Base-by-base conservation (phyloP, 2,113 vertebrate genomes). In the Pachyramphus minor region DNA sequence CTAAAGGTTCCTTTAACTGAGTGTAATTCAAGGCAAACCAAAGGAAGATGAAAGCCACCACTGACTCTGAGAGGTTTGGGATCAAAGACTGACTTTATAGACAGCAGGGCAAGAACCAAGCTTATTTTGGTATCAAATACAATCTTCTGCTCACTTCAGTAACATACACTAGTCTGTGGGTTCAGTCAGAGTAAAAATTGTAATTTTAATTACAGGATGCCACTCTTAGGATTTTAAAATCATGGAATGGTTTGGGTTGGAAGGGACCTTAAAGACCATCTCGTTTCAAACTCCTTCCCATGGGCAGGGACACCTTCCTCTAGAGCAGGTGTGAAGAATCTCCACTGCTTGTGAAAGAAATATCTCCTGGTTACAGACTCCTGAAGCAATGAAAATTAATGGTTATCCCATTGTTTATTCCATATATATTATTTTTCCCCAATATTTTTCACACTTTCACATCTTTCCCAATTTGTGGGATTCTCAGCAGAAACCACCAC, bases 161-260 rank as follows among this genome's bases (percentile, higher is more conserved):
- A 60, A 59, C 8, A 20, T 9, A 17, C 56, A 72, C 8, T 37
- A 55, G 14, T 5, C 3, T 8, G 6, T 9, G 23, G 3, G 12
- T 42, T 74, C n/a, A 49, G 21, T 8, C 45, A 75, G 20, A 66
- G 47, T 23, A 78, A 60, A 31, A 49, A 33, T 50, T 44, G 1
- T 16, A 11, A 27, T 11, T 28, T 60, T 3, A 15, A 8, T 50
- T 55, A 31, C 7, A 3, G 21, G 39, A 49, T 1, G 7, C 1
- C 16, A 18, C 8, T 64, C 27, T 50, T 18, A 60, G 21, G 37
- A 41, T 35, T 53, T 14, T 14, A 49, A 41, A 62, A 35, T 7
- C 11, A 10, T 10, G 23, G 52, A 24, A 53, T 53, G 39, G 69
- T 21, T 60, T 60, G n/a, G n/a, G 20, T 25, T 45, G 39, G 45